Evolutionary conservation across 1,140 invertebrate species (phyloP).

Genomic region (fruit fly (Drosophila melanogaster)): Release_6_plus_ISO1_MT NT_033779.5:10586001-10586500

Average conservation of each 20-base stretch:
- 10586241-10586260: slow-evolving; percentile 7
- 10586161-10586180: slow-evolving; percentile 39
- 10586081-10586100: background rate
- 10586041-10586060: background rate
- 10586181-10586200: slow-evolving; percentile 66
- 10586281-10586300: slow-evolving; percentile 22
- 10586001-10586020: no score
- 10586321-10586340: background rate
- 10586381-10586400: slow-evolving; percentile 61
- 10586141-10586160: slow-evolving; percentile 17
- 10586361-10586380: slow-evolving; percentile 27
- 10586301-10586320: slow-evolving; percentile 22
- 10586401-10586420: slow-evolving; percentile 71
- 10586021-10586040: background rate
- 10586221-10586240: slow-evolving; percentile 54
- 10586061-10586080: background rate
- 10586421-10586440: slow-evolving; percentile 48
- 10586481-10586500: slow-evolving; percentile 56
- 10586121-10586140: slow-evolving; percentile 48
- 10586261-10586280: slow-evolving; percentile 4
- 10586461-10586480: slow-evolving; percentile 23
- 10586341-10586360: background rate
- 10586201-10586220: slow-evolving; percentile 76
- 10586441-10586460: no score
- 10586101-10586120: slow-evolving; percentile 22